Evolutionary conservation across 1,140 invertebrate genomes (phyloP).

Genomic region (Sarcophaga peregrina): DNA sequence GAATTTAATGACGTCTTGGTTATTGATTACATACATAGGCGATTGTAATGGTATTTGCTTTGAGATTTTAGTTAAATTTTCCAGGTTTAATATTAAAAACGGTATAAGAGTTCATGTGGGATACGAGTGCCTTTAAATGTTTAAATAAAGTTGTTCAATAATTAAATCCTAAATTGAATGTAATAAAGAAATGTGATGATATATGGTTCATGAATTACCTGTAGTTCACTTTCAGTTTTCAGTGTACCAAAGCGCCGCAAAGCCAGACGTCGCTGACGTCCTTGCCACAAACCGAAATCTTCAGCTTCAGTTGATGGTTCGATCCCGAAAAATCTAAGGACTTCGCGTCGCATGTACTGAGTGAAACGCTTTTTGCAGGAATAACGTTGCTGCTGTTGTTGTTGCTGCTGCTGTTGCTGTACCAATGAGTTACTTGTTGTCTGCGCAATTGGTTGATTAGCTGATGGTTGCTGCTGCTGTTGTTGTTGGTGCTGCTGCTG

Average conservation of each 20-base stretch:
- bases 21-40: too few species aligned
- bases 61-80: too few species aligned
- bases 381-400: constrained; percentile 49
- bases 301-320: constrained; percentile 73
- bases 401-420: not conserved
- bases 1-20: too few species aligned
- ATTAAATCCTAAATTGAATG: too few species aligned
- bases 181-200: too few species aligned
- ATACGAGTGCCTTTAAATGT: too few species aligned
- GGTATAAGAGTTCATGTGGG: too few species aligned
- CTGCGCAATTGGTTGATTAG: constrained; percentile 20
- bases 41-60: too few species aligned
- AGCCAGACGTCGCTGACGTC: constrained; percentile 76
- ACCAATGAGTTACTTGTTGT: not conserved
- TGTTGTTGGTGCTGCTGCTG: constrained; percentile 39
- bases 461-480: constrained; percentile 31
- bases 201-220: not conserved
- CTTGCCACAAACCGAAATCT: constrained; percentile 75
- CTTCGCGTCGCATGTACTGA: constrained; percentile 75
- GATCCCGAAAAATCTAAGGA: constrained; percentile 79
- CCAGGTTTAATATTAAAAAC: too few species aligned
- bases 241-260: constrained; percentile 60
- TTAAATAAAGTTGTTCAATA: too few species aligned
- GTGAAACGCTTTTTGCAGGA: constrained; percentile 64
- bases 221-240: constrained; percentile 49